Evolutionary conservation across 2,797 vertebrate genomes (phyloP).

Genomic region (Trematomus bernacchii): DNA sequence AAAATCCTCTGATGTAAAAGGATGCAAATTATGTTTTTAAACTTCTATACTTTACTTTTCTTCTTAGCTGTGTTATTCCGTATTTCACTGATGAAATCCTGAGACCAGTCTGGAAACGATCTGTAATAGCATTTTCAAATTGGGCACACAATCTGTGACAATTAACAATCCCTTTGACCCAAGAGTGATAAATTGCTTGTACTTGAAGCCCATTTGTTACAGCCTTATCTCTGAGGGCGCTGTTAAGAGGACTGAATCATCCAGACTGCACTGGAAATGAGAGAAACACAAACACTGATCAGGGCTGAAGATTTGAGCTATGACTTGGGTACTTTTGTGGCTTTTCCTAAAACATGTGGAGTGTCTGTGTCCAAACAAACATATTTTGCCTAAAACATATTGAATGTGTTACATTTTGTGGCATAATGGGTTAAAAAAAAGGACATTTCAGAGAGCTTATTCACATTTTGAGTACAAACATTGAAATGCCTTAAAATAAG

Average conservation of each 20-base stretch:
- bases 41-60: neutral
- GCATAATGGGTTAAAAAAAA: neutral
- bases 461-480: too few species aligned
- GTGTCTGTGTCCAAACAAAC: constrained; percentile 49
- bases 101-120: constrained; percentile 18
- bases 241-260: constrained; percentile 70
- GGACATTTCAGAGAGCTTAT: neutral
- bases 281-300: constrained; percentile 70
- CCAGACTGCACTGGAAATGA: constrained; percentile 59
- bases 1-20: constrained; percentile 19
- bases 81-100: constrained; percentile 17
- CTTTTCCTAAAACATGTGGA: constrained; percentile 43
- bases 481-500: too few species aligned
- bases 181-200: constrained; percentile 66
- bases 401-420: neutral
- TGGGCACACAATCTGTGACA: constrained; percentile 66
- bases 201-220: constrained; percentile 73
- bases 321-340: constrained; percentile 41
- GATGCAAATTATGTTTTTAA: constrained; percentile 1
- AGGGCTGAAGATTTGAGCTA: constrained; percentile 52
- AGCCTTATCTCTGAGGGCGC: constrained; percentile 70
- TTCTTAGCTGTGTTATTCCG: constrained; percentile 1
- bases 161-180: constrained; percentile 63
- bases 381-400: constrained; percentile 27
- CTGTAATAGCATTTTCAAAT: constrained; percentile 51